These are phyloP conservation scores for Callionymus lyra DNA, from an alignment of 2,113 vertebrate genomes.

Conservation along the genomic window DNA sequence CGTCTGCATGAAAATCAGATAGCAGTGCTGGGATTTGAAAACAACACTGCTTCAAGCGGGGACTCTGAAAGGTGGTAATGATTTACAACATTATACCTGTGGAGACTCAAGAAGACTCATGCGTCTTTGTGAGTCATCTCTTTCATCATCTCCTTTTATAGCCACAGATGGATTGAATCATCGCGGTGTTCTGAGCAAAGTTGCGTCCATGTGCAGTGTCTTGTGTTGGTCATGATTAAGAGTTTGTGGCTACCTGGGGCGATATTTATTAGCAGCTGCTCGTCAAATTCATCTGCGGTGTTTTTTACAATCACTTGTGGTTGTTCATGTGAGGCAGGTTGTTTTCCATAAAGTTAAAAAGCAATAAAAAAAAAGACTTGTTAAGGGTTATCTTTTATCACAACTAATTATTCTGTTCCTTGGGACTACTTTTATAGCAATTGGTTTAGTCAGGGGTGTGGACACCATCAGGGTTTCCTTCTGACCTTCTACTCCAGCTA, in stretches of 20 bases:
- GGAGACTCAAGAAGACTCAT: conserved; percentile 43
- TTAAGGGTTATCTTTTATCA: no score
- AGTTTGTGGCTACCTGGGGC: conserved; percentile 29
- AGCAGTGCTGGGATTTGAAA: conserved; percentile 41
- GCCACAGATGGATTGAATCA: conserved; percentile 32
- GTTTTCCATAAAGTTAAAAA: conserved; percentile 4
- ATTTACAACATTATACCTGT: conserved; percentile 44
- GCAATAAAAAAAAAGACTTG: no score
- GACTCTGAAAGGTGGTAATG: no score
- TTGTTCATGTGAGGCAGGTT: conserved; percentile 11
- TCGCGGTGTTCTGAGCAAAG: conserved; percentile 16
- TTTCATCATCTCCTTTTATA: conserved; percentile 49
- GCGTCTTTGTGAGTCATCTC: conserved; percentile 32
- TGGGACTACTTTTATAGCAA: no score
- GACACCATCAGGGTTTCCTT: no score
- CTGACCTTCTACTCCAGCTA: no score
- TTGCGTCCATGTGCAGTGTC: conserved; percentile 2
- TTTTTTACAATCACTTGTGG: conserved; percentile 11
- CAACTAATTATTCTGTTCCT: no score
- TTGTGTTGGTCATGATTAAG: conserved; percentile 19
- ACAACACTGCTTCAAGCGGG: conserved; percentile 47
- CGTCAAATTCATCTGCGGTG: conserved; percentile 16
- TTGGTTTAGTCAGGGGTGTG: no score
- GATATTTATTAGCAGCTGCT: conserved; percentile 15
- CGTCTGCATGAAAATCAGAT: conserved; percentile 40